Percentiles rank a stretch among this genome's conserved stretches.
phyloP scores from a whole-genome alignment of 2,113 vertebrate species.

The Hemichromis elongatus region DNA sequence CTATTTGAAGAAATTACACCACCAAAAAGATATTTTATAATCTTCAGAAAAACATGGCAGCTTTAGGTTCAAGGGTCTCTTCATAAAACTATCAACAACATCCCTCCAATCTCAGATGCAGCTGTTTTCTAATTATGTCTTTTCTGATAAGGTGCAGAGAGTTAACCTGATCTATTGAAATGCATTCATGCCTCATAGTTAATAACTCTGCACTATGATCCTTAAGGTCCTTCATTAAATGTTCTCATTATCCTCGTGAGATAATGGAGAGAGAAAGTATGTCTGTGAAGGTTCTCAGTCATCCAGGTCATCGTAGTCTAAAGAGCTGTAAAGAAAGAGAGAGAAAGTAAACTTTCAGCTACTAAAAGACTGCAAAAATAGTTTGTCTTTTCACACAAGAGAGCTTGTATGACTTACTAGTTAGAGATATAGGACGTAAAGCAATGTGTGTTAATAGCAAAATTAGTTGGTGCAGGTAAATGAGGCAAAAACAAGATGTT shows the following conservation, averaged over 20 bases:
- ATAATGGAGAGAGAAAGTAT: not conserved
- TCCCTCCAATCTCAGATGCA: not conserved
- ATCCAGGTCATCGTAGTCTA: too few relatives aligned
- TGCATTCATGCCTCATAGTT: not conserved
- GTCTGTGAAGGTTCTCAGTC: too few relatives aligned
- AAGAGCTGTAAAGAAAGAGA: too few relatives aligned
- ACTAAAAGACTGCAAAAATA: not conserved
- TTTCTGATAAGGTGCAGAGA: not conserved
- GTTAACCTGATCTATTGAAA: not conserved
- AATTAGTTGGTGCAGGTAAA: too few relatives aligned
- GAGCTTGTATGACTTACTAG: not conserved
- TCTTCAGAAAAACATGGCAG: not conserved
- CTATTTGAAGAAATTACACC: not conserved
- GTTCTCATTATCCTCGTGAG: not conserved
- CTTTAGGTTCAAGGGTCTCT: not conserved
- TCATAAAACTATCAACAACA: not conserved
- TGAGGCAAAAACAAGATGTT: not conserved
- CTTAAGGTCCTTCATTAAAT: not conserved
- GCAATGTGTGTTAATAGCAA: not conserved
- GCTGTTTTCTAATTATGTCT: not conserved
- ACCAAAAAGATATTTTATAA: not conserved
- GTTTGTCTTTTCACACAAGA: not conserved
- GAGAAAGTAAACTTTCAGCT: not conserved
- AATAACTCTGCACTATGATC: not conserved
- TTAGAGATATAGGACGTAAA: not conserved